Percentiles rank a stretch among this genome's conserved stretches.
Conservation (phyloP, 2,888 invertebrate genomes). For the Brenthis ino region DNA sequence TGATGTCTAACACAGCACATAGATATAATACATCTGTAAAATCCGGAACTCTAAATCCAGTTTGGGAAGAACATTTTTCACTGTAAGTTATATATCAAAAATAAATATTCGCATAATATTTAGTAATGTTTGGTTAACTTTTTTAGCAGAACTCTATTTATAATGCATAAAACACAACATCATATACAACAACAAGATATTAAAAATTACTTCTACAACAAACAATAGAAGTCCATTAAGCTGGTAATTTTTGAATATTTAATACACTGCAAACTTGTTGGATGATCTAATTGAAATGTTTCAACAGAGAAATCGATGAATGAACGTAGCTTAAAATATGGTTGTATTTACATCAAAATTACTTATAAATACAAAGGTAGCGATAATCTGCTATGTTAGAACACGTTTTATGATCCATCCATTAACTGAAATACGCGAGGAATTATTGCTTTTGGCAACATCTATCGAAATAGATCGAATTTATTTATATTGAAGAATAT, state of each 20-base stretch:
- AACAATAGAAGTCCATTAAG: constrained; percentile 1
- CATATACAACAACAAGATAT: no score
- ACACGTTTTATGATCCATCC: constrained; percentile 15
- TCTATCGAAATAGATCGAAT: constrained; percentile 20
- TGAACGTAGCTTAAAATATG: neutral
- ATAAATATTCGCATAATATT: no score
- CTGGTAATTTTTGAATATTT: constrained; percentile 6
- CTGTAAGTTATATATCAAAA: constrained; percentile 84
- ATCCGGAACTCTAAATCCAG: constrained; percentile 92
- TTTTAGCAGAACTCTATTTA: no score
- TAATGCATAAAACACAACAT: no score
- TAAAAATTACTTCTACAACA: no score
- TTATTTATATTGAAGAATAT: constrained; percentile 22
- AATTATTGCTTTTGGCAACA: constrained; percentile 21
- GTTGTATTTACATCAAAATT: constrained; percentile 1
- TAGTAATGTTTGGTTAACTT: no score
- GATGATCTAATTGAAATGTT: no score
- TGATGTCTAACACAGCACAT: constrained; percentile 89
- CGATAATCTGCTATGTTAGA: constrained; percentile 7
- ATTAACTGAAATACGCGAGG: constrained; percentile 6
- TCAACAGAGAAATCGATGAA: neutral
- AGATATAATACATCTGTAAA: constrained; percentile 96
- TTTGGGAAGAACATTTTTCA: constrained; percentile 99
- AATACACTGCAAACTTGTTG: neutral
- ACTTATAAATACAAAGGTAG: neutral